These are phyloP conservation scores for Camponotus vicinus DNA, from an alignment of 1,140 invertebrate species.

Conservation along the genomic window DNA sequence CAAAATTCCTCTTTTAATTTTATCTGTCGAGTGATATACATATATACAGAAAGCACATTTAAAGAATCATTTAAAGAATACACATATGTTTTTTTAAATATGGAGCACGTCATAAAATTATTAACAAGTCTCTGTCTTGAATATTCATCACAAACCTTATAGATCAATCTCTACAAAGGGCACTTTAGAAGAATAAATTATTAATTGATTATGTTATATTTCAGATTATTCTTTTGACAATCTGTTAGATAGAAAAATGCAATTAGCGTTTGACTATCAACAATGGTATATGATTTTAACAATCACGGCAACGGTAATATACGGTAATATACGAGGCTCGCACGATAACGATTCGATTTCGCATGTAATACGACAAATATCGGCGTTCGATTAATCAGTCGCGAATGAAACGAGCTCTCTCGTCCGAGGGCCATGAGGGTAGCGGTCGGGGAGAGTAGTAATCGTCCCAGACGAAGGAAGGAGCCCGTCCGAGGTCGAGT, in stretches of 20 bases:
- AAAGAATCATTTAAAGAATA: no score
- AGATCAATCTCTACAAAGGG: no score
- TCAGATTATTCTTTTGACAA: conserved; percentile 2
- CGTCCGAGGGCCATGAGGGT: conserved; percentile 6
- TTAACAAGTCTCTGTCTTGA: no score
- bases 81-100: no score
- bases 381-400: conserved; percentile 70
- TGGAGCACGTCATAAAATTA: no score
- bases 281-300: neutral
- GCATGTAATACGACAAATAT: conserved; percentile 54
- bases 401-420: conserved; percentile 35
- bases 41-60: no score
- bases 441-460: conserved; percentile 20
- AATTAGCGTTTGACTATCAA: neutral
- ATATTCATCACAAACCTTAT: no score
- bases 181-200: neutral
- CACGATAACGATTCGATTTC: conserved; percentile 35
- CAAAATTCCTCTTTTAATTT: no score
- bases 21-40: no score
- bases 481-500: conserved; percentile 69
- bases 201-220: neutral
- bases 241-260: neutral
- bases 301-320: neutral
- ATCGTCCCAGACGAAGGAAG: conserved; percentile 69
- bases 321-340: neutral